These are phyloP conservation scores for Chitala chitala DNA, from an alignment of 2,113 vertebrate species.

Conservation along the genomic window DNA sequence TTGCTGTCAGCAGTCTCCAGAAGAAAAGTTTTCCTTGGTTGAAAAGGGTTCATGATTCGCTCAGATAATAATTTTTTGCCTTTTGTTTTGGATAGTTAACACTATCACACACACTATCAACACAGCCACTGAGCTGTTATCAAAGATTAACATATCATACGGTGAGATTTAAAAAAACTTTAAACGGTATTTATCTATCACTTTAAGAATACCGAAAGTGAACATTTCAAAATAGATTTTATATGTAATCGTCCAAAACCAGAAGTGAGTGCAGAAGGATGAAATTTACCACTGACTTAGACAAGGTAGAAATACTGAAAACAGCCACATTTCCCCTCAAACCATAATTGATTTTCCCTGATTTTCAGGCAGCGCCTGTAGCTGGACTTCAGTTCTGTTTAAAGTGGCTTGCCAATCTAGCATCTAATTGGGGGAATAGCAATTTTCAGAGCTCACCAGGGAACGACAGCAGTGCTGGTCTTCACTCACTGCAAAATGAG, in stretches of 20 bases:
- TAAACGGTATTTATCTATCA: no score
- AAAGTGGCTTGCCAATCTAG: conserved; percentile 23
- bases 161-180: no score
- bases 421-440: conserved; percentile 24
- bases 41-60: background rate
- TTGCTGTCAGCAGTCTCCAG: background rate
- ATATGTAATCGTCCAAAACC: no score
- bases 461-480: background rate
- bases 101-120: background rate
- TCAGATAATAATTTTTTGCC: background rate
- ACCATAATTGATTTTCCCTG: conserved; percentile 13
- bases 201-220: no score
- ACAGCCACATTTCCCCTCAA: background rate
- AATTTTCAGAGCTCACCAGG: conserved; percentile 2
- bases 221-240: no score
- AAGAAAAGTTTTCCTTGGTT: background rate
- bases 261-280: background rate
- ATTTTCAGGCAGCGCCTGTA: background rate
- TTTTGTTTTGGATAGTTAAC: background rate
- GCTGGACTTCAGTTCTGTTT: conserved; percentile 16
- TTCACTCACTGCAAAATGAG: background rate
- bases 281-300: no score
- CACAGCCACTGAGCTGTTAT: background rate
- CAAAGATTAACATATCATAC: no score
- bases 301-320: background rate